A percentile compares a stretch with the other conserved stretches of the same genome.
phyloP scores from a whole-genome alignment of 2,888 invertebrate genomes.

The Patella pellucida region DNA sequence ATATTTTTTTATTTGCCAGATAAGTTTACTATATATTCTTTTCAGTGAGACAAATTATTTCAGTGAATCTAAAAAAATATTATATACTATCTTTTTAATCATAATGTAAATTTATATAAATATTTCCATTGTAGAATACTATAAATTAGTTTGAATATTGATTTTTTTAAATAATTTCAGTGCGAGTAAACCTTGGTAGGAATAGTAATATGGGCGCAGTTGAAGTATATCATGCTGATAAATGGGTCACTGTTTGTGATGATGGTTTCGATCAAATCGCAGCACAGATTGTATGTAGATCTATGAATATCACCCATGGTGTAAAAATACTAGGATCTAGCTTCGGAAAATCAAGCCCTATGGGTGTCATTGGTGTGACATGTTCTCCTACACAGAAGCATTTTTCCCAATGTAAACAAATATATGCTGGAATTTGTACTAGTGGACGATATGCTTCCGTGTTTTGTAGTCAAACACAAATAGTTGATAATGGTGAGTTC shows the following conservation, averaged over 20 bases:
- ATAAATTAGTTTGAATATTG: too few species aligned
- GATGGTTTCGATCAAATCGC: constrained; percentile 44
- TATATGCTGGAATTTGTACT: constrained; percentile 26
- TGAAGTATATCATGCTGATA: constrained; percentile 40
- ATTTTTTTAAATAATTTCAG: constrained; percentile 22
- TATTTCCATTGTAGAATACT: too few species aligned
- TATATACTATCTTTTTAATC: too few species aligned
- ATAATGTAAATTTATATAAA: too few species aligned
- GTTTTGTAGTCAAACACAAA: constrained; percentile 41
- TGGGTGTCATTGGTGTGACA: constrained; percentile 74
- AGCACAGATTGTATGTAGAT: constrained; percentile 39
- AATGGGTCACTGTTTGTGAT: constrained; percentile 52
- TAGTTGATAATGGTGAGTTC: constrained; percentile 42
- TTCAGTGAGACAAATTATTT: too few species aligned
- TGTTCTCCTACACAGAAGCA: constrained; percentile 44
- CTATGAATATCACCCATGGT: constrained; percentile 49
- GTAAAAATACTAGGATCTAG: constrained; percentile 41
- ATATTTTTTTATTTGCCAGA: too few species aligned
- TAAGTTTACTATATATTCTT: too few species aligned
- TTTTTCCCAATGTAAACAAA: constrained; percentile 40
- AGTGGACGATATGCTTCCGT: constrained; percentile 52
- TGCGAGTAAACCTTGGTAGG: constrained; percentile 47
- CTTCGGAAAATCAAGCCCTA: constrained; percentile 68
- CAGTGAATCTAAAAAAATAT: too few species aligned
- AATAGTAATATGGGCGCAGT: constrained; percentile 53